Evolutionary conservation across 2,113 vertebrate species (phyloP).

Genomic region (Corythaeola cristata): DNA sequence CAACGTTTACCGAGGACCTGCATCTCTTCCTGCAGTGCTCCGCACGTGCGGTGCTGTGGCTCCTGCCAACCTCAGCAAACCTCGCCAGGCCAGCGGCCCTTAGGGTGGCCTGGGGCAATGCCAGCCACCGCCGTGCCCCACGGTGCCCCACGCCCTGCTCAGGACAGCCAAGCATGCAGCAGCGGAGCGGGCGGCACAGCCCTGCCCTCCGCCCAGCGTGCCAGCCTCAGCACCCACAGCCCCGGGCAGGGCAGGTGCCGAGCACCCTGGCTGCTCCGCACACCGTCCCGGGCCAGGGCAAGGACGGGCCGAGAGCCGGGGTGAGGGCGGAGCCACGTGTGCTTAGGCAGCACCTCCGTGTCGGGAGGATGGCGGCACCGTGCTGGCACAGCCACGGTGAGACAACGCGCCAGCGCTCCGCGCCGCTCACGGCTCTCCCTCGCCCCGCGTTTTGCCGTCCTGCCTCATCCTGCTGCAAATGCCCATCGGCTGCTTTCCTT

Average conservation of each 20-base stretch:
- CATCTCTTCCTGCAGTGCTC: background rate
- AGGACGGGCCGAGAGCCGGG: background rate
- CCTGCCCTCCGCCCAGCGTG: no score
- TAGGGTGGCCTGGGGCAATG: fast-evolving
- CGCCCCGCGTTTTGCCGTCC: fast-evolving
- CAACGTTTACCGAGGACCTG: background rate
- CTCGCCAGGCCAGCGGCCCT: fast-evolving
- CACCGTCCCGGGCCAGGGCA: background rate
- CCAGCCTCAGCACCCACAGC: background rate
- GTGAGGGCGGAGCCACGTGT: fast-evolving
- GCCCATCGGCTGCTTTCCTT: fast-evolving
- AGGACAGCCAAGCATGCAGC: background rate
- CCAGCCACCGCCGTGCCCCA: fast-evolving
- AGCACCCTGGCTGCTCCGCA: background rate
- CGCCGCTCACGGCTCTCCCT: fast-evolving
- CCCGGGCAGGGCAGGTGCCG: background rate
- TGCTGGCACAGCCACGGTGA: fast-evolving
- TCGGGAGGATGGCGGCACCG: background rate
- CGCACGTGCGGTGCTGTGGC: fast-evolving
- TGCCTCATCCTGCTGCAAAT: background rate
- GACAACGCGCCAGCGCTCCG: fast-evolving
- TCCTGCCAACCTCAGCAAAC: background rate
- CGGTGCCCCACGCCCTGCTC: background rate
- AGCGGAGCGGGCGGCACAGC: fast-evolving
- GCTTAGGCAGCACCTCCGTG: background rate